Evolutionary conservation across 2,113 vertebrate genomes (phyloP).

Genomic region (Sula dactylatra): DNA sequence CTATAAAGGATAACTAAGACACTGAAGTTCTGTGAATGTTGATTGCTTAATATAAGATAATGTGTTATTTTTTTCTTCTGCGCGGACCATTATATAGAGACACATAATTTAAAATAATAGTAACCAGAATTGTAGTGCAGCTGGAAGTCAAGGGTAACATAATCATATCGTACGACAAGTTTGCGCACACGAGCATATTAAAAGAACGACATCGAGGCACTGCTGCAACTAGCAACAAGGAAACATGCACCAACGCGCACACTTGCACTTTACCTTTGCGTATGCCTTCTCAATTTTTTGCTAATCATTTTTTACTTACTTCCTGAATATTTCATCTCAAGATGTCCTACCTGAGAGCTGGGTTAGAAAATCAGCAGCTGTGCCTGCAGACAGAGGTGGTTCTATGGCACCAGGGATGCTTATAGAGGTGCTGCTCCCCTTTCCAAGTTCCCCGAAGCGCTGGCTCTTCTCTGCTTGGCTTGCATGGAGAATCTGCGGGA

Average conservation of each 20-base stretch:
- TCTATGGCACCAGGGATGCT: neutral
- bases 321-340: neutral
- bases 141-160: neutral
- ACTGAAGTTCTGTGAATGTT: neutral
- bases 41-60: neutral
- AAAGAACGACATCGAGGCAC: neutral
- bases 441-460: neutral
- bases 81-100: neutral
- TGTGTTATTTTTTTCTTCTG: neutral
- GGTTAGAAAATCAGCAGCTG: neutral
- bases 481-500: neutral
- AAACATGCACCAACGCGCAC: fast-evolving
- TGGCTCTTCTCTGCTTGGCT: neutral
- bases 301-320: neutral
- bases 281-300: neutral
- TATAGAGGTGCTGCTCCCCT: neutral
- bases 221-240: neutral
- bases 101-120: neutral
- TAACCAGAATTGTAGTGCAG: neutral
- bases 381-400: neutral
- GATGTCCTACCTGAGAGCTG: slow-evolving; percentile 46
- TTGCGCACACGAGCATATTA: neutral
- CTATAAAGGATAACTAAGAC: neutral
- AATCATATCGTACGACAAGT: neutral
- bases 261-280: neutral